Conservation (phyloP, 1,140 invertebrate genomes). For the Anadara kagoshimensis region DNA sequence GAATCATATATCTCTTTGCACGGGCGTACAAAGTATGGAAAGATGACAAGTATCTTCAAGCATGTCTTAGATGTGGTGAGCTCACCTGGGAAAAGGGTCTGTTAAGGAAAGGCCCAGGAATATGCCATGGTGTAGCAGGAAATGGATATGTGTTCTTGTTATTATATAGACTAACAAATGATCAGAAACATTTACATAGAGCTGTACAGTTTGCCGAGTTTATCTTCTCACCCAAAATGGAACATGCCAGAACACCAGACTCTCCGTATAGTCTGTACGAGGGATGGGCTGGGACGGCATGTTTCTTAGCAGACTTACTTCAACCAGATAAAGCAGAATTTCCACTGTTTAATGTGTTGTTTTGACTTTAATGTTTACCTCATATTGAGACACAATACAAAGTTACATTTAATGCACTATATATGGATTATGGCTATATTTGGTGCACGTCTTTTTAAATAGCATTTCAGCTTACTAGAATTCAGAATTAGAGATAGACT, state of each 20-base stretch:
- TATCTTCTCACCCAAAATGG: constrained; percentile 78
- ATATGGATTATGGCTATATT: too few relatives aligned
- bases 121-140: constrained; percentile 91
- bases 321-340: constrained; percentile 85
- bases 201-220: constrained; percentile 87
- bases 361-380: background rate
- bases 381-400: background rate
- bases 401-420: too few relatives aligned
- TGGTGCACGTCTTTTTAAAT: too few relatives aligned
- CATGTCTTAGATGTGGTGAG: constrained; percentile 82
- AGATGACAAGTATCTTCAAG: constrained; percentile 83
- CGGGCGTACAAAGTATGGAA: constrained; percentile 86
- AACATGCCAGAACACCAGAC: constrained; percentile 85
- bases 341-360: constrained; percentile 88
- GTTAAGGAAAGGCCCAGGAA: constrained; percentile 83
- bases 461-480: too few relatives aligned
- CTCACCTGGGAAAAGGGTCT: constrained; percentile 87
- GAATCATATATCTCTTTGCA: constrained; percentile 86
- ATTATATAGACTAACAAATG: constrained; percentile 84
- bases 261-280: constrained; percentile 89
- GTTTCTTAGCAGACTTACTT: constrained; percentile 86
- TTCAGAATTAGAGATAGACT: too few relatives aligned
- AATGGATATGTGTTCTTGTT: constrained; percentile 90
- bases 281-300: constrained; percentile 89
- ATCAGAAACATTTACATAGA: constrained; percentile 83